These are phyloP conservation scores for Romanomermis culicivorax DNA, from an alignment of 2,888 invertebrate species.

Conservation along the genomic window DNA sequence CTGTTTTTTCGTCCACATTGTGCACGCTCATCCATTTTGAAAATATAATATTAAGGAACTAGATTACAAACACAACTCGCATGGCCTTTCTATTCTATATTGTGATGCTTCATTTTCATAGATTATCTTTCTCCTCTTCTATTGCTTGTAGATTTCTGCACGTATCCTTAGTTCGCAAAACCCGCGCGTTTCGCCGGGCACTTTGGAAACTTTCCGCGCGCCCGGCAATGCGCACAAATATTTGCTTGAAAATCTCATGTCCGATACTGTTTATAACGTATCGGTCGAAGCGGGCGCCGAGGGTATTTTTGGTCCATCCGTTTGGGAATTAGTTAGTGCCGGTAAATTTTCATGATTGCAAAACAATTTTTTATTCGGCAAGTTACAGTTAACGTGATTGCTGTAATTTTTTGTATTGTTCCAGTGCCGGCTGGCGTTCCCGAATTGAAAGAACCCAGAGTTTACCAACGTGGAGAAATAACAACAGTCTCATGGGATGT, in stretches of 20 bases:
- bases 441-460: slow-evolving; percentile 16
- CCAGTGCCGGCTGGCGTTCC: slow-evolving; percentile 1
- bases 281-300: slow-evolving; percentile 13
- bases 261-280: slow-evolving; percentile 13
- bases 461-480: slow-evolving; percentile 18
- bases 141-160: slow-evolving; percentile 2
- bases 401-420: too few relatives aligned
- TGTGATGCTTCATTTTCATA: too few relatives aligned
- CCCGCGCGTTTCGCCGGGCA: background rate
- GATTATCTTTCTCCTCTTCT: background rate
- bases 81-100: too few relatives aligned
- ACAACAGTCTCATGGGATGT: slow-evolving; percentile 20
- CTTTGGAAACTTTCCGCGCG: background rate
- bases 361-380: too few relatives aligned
- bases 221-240: slow-evolving; percentile 11
- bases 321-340: slow-evolving; percentile 6
- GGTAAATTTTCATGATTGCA: too few relatives aligned
- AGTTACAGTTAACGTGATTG: too few relatives aligned
- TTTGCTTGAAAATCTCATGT: slow-evolving; percentile 9
- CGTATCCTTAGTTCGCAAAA: slow-evolving; percentile 1
- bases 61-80: too few relatives aligned
- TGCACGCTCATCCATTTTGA: too few relatives aligned
- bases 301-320: slow-evolving; percentile 9
- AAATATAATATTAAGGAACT: too few relatives aligned
- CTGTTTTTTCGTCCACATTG: too few relatives aligned